Base-by-base conservation (phyloP, 2,113 vertebrate genomes). In the Mesocricetus auratus region DNA sequence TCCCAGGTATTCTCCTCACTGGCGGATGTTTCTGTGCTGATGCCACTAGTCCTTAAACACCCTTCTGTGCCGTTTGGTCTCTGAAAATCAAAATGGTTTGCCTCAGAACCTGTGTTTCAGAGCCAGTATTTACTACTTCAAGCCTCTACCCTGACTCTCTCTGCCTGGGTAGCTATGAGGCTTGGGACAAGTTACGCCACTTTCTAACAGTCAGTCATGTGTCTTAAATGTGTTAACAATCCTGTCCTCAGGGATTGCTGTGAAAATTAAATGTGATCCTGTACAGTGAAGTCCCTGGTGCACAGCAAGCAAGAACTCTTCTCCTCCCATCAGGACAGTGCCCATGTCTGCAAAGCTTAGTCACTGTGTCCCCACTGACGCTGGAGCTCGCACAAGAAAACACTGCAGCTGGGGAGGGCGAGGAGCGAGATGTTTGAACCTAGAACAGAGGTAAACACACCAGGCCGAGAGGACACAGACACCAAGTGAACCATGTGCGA, bases 21-120 rank as follows among this genome's bases (percentile, higher is more conserved):
- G 86, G 19, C 56, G 93, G 78, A 74, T 78, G 15, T 47, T 83
- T 92, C 45, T 53, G 39, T 77, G 29, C n/a, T 29, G 4, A 85
- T 78, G 58, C 58, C 64, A n/a, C 15, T 42, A 60, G 71, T 69
- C 64, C 69, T 56, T 16, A 64, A 15, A 69, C 42, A 78, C 56
- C 71, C 77, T 90, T 71, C 45, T 6, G 24, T 39, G 66, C 56
- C n/a, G n/a, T 53, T 50, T 91, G 24, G 74, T 79, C 86, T 88
- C 86, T 91, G 68, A 39, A 91, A 89, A 87, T 71, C 77, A 96
- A 93, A 86, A 62, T 9, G 13, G 53, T 31, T 39, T 83, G 42
- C 75, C 15, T 94, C 73, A 89, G 66, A 94, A 60, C 29, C 21
- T 78, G 92, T 42, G 47, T 24, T 89, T 66, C 75, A 2, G 45